phyloP scores from a whole-genome alignment of 2,113 vertebrate species.

The Prochilodus magdalenae region DNA sequence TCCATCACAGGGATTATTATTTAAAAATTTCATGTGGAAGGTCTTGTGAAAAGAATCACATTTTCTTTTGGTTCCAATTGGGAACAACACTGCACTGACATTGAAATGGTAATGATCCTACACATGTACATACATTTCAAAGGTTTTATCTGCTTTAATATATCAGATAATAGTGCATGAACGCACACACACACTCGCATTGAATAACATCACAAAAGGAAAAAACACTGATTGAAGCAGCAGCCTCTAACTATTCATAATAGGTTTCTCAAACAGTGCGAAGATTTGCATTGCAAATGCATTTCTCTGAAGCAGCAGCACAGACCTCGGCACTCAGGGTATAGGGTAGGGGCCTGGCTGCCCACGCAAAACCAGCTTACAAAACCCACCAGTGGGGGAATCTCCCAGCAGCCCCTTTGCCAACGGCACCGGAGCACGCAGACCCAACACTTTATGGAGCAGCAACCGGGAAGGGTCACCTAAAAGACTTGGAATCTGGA shows the following conservation, averaged over 20 bases:
- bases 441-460: slow-evolving; percentile 86
- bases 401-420: slow-evolving; percentile 87
- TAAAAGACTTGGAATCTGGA: slow-evolving; percentile 89
- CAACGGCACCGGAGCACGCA: slow-evolving; percentile 77
- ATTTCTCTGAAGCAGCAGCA: neutral
- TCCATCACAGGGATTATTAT: neutral
- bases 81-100: slow-evolving; percentile 1
- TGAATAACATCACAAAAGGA: slow-evolving; percentile 45
- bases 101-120: slow-evolving; percentile 45
- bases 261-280: slow-evolving; percentile 32
- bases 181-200: slow-evolving; percentile 26
- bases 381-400: slow-evolving; percentile 83
- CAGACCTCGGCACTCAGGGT: slow-evolving; percentile 11
- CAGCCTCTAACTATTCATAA: slow-evolving; percentile 41
- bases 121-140: slow-evolving; percentile 47
- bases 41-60: neutral
- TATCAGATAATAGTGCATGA: slow-evolving; percentile 26
- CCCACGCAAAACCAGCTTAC: neutral
- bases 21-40: neutral
- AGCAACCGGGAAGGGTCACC: slow-evolving; percentile 89
- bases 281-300: slow-evolving; percentile 48
- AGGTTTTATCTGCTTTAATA: slow-evolving; percentile 41
- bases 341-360: neutral
- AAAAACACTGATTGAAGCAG: slow-evolving; percentile 46
- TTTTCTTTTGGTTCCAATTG: neutral